These are phyloP conservation scores for Holothuria glaberrima DNA, from an alignment of 35 echinoderm and acorn worm genomes.

Conservation along the genomic window DNA sequence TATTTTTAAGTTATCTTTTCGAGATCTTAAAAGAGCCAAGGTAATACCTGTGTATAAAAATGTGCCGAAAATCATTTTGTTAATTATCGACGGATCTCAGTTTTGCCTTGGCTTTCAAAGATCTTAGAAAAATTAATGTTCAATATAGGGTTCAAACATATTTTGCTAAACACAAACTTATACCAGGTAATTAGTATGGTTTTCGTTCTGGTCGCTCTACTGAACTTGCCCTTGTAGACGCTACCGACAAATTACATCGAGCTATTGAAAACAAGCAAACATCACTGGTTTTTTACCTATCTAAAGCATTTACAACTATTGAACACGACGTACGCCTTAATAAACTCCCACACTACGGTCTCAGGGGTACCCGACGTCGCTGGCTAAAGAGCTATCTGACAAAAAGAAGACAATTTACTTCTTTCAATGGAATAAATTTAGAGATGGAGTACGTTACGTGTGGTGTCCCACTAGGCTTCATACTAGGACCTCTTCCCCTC, in stretches of 20 bases:
- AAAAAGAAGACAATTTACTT: too few species aligned
- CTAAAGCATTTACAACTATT: not conserved
- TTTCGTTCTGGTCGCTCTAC: too few species aligned
- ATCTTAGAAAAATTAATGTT: not conserved
- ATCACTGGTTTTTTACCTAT: not conserved
- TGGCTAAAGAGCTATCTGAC: not conserved
- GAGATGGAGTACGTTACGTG: too few species aligned
- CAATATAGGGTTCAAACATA: conserved; percentile 1
- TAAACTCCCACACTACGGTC: not conserved
- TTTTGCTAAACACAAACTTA: not conserved
- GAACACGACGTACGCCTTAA: not conserved
- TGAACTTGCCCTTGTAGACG: too few species aligned
- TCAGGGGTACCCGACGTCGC: not conserved
- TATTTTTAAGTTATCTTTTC: not conserved
- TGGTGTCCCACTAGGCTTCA: too few species aligned
- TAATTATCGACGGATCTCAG: conserved; percentile 24
- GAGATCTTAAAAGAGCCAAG: not conserved
- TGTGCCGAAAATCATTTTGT: not conserved
- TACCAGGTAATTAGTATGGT: too few species aligned
- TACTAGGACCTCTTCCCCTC: too few species aligned
- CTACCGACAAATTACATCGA: too few species aligned
- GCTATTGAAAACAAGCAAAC: conserved; percentile 15
- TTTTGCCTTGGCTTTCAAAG: not conserved
- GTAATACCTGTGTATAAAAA: not conserved
- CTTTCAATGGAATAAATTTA: too few species aligned